Evolutionary conservation across 2,888 invertebrate genomes (phyloP), one percentile per base, ranked within the genome.

Genomic region (Amphipoea oculea): DNA sequence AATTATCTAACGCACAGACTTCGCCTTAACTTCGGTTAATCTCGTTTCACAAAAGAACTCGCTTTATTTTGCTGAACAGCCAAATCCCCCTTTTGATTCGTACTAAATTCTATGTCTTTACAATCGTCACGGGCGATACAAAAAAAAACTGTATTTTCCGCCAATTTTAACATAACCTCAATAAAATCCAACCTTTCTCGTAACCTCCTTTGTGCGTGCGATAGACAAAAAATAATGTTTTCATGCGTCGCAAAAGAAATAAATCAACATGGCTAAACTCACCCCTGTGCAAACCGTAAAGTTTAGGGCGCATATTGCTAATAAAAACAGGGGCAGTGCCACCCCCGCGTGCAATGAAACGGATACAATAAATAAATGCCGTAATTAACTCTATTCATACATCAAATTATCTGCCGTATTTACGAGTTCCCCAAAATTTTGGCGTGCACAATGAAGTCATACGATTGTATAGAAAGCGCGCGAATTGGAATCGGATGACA

Each of bases 351-450:
- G 89, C 92, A 93, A 92, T 92, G 95, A 94, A 95, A 96, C 93
- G 95, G 95, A 95, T 95, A 96, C 96, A 96, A 96, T 95, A 96
- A 95, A 96, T 96, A 95, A 95, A 96, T 93, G 93, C 92, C 91
- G 92, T 96, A 96, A 96, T 96, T 96, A 96, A 93, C 93, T 93
- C 92, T 92, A 96, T 96, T 96, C 96, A 96, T 95, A 93, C 91
- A 94, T 93, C 94, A 94, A 96, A 96, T 95, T 94, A 95, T 93
- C 93, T 92, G 92, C 89, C 88, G 93, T 91, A 92, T 93, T 94
- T 92, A 90, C 91, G 83, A 88, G 89, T 89, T 91, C 90, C 91
- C 91, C 88, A 91, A 92, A 92, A 92, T 91, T 91, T 90, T 91
- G 90, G 91, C 86, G 85, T 78, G 79, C 81, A 92, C 93, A 94